Conservation (phyloP, 2,888 invertebrate genomes). For the Phaonia tiefii region DNA sequence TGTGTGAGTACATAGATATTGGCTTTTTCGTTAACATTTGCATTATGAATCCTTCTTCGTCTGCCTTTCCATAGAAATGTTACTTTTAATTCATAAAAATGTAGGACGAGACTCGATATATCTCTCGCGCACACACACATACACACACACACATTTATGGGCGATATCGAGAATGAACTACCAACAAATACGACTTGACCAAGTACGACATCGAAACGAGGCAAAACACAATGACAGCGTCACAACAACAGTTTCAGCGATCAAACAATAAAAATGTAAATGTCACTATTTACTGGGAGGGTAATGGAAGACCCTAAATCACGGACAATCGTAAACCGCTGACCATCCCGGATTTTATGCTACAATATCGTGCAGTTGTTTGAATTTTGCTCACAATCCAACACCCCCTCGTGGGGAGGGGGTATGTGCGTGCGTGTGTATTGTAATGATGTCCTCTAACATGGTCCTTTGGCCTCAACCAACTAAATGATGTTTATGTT, state of each 20-base stretch:
- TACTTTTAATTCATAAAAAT: constrained; percentile 46
- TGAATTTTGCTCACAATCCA: constrained; percentile 17
- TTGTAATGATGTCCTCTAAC: constrained; percentile 8
- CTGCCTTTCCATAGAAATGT: constrained; percentile 45
- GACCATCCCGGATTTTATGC: constrained; percentile 3
- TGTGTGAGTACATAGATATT: constrained; percentile 20
- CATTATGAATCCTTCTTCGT: constrained; percentile 53
- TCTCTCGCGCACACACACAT: not conserved
- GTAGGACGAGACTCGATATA: constrained; percentile 6
- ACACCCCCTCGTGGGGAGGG: too few relatives aligned
- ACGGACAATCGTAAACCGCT: not conserved
- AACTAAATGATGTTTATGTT: constrained; percentile 57
- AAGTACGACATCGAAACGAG: constrained; percentile 25
- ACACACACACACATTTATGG: not conserved
- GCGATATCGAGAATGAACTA: constrained; percentile 17
- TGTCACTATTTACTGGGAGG: constrained; percentile 44
- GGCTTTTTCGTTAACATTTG: constrained; percentile 57
- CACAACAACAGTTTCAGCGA: constrained; percentile 51
- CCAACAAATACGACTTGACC: not conserved
- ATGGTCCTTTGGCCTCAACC: constrained; percentile 50
- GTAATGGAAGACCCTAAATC: too few relatives aligned
- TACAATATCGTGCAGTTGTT: not conserved
- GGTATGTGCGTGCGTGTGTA: not conserved
- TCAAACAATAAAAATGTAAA: constrained; percentile 63
- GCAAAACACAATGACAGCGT: constrained; percentile 42